Evolutionary conservation across 2,113 vertebrate genomes (phyloP), one percentile per base, ranked within the genome.

Genomic region (Microcebus lehilahytsara): DNA sequence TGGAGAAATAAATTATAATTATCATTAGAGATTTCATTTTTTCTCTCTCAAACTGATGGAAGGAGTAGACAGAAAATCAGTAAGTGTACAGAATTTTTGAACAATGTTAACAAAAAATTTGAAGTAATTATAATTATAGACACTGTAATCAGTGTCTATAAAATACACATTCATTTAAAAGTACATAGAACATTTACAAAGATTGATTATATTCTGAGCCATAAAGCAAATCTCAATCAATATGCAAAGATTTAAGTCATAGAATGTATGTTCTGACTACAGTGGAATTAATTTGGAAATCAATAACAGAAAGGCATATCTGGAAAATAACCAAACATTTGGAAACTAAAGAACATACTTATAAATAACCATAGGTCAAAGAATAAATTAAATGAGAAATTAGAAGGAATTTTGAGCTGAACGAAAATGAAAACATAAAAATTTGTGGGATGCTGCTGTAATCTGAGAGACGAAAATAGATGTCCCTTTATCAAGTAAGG

Each of bases 401-500:
- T 60, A 66, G 27, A 71, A 58, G 74, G 20, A 87, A 69, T 84
- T 95, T 96, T 92, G 67, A 88, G 49, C 34, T 71, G 34, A 93
- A 74, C 51, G 3, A 40, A 87, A 91, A 60, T 71, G n/a, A 71
- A 30, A 64, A 84, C 11, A 71, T 34, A 19, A 72, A 74, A 94
- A 75, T 40, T 60, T 85, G 72, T 60, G 19, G 20, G 9, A 74
- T 80, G 19, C 20, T 62, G 27, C 12, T 58, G 20, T 22, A 22
- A 58, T 22, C 56, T 58, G 56, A 58, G 56, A 58, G 56, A 58
- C 20, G 6, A 58, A 58, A 58, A 22, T 58, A 58, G 56, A 58
- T 58, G 56, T 58, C 56, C 56, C 56, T 58, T 58, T 58, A 58
- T 58, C 56, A 22, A 58, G 20, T 22, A 58, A 58, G 56, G 22